Percentiles rank a stretch among this genome's conserved stretches.
phyloP scores from a whole-genome alignment of 2,797 vertebrate species.

The Catamblyrhynchus diadema region DNA sequence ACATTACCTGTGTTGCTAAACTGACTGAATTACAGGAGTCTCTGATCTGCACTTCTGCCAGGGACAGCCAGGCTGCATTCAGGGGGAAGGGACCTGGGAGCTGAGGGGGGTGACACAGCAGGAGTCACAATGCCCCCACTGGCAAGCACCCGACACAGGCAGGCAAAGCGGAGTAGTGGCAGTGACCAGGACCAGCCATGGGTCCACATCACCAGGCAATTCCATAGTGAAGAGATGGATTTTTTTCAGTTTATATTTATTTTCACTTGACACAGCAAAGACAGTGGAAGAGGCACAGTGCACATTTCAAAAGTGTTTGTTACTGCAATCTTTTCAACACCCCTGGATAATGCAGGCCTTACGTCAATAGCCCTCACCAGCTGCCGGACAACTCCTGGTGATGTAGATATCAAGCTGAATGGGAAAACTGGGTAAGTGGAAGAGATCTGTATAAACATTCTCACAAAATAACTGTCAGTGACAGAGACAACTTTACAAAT shows the following conservation, averaged over 20 bases:
- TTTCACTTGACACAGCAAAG: conserved; percentile 61
- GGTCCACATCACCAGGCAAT: not conserved
- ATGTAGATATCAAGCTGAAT: conserved; percentile 50
- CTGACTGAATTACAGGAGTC: not conserved
- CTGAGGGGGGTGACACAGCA: not conserved
- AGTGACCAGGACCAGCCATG: not conserved
- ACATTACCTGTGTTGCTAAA: not conserved
- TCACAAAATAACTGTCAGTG: not conserved
- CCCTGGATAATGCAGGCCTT: not conserved
- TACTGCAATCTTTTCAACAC: conserved; percentile 25
- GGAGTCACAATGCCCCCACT: not conserved
- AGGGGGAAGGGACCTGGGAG: not conserved
- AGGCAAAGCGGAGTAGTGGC: not conserved
- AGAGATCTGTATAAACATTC: not conserved
- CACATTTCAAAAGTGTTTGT: conserved; percentile 69
- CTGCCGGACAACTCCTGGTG: conserved; percentile 57
- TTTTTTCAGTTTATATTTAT: not conserved
- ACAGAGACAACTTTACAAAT: not conserved
- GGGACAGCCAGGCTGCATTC: not conserved
- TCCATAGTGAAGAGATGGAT: not conserved
- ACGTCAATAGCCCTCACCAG: conserved; percentile 47
- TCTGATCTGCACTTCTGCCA: not conserved
- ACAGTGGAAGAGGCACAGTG: conserved; percentile 49
- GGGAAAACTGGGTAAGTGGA: conserved; percentile 68
- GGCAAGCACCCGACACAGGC: not conserved